Evolutionary conservation across 2,888 invertebrate species (phyloP), one percentile per base, ranked within the genome.

Genomic region (Ceratothoa steindachneri): DNA sequence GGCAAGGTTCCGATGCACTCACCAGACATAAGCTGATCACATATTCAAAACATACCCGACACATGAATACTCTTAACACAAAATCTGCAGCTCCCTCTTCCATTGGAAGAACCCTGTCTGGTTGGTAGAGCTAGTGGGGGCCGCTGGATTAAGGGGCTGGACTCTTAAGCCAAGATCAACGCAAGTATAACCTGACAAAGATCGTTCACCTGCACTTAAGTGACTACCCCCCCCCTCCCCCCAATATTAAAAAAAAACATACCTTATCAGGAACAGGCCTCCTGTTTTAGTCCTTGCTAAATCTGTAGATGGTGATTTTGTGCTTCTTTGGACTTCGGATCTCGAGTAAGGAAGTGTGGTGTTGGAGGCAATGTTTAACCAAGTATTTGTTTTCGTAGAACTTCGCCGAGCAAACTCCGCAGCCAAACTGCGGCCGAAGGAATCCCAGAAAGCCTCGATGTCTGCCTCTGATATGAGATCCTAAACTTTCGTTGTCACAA

Each of bases 341-440:
- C 31, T 79, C 76, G 1, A 79, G 65, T 9, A 79, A 71, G 0
- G 79, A 79, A 12, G 75, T 76, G 51, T 79, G 79, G 66, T 79
- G 73, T 41, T 79, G 76, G 9, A 79, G 70, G 68, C 79, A 79
- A 24, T 79, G 79, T 28, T 76, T 79, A 28, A 76, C 74, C 15
- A 79, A 55, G 51, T 79, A 75, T 30, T 79, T 79, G 71, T 76
- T 76, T 64, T 76, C 76, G 64, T 71, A 79, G 71, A 79, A 79
- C 24, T 70, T 74, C 2, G 79, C 79, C 12, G 79, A 74, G 24
- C 79, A 79, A 15, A 79, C 68, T 3, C 79, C 79, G 67, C 79
- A 79, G 3, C 79, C 74, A 52, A 75, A 79, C 67, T 74, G 74
- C 5, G 79, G 79, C 19, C 79, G 60, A n/a, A 79, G 30, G 12